phyloP scores from a whole-genome alignment of 2,797 vertebrate species.

The Discoglossus pictus region DNA sequence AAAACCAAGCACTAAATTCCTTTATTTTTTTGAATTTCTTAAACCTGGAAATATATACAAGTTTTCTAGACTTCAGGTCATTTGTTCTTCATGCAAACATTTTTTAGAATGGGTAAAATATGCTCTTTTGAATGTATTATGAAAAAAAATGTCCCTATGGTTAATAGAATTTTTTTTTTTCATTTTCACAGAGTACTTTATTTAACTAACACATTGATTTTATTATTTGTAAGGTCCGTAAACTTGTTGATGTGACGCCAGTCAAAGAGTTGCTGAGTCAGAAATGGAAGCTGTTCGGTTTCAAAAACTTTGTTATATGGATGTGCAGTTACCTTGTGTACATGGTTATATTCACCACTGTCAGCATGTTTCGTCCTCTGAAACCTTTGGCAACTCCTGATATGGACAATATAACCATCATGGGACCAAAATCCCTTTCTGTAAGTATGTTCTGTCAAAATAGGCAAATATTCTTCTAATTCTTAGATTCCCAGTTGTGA shows the following conservation, averaged over 20 bases:
- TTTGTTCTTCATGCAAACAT: too few relatives aligned
- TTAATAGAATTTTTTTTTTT: too few relatives aligned
- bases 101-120: too few relatives aligned
- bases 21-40: too few relatives aligned
- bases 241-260: background rate
- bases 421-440: constrained; percentile 25
- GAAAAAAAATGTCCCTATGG: too few relatives aligned
- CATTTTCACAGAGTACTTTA: too few relatives aligned
- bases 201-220: constrained; percentile 6
- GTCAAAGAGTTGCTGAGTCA: constrained; percentile 34
- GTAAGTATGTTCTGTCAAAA: constrained; percentile 15
- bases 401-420: constrained; percentile 27
- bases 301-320: constrained; percentile 39
- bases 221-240: background rate
- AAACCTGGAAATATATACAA: too few relatives aligned
- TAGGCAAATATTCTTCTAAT: too few relatives aligned
- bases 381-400: background rate
- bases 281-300: constrained; percentile 12
- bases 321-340: background rate
- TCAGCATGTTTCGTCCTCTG: background rate
- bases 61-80: too few relatives aligned
- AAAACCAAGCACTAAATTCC: too few relatives aligned
- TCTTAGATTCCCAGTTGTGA: too few relatives aligned
- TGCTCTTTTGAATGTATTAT: too few relatives aligned
- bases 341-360: rapidly evolving